Base-by-base conservation (phyloP, 2,113 vertebrate genomes). In the Chelonoidis abingdonii region DNA sequence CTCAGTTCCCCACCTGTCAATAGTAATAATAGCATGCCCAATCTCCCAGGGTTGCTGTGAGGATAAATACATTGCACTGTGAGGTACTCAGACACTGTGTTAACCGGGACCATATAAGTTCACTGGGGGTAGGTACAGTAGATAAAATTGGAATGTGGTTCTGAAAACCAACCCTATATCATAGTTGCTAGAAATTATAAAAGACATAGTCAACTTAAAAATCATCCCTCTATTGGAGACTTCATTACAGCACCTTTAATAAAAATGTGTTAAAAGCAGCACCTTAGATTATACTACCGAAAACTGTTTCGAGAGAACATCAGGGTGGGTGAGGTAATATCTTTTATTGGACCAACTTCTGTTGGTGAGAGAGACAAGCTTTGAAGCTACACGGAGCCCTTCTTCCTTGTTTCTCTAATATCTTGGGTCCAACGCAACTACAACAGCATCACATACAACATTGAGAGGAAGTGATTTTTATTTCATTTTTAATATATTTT, bases 31-130 rank as follows among this genome's bases (percentile, higher is more conserved):
- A 69, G 31, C 62, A n/a, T n/a, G 16, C 19, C 65, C n/a, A n/a
- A 38, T 19, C n/a, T 9, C n/a, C 31, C 14, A 72, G n/a, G 17
- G 69, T 38, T 38, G 69, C 69, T 38, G 4, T 72, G 17, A 72
- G n/a, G 69, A 38, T 72, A 72, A 72, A 38, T 38, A 5, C 21
- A 9, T 21, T 35, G 14, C 8, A 19, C 9, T 69, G 35, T 19
- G 16, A 10, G 41, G 44, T 31, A 14, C 14, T 52, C 31, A 79
- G 38, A 41, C 44, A 31, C 65, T 52, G 21, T 49, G 41, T 53
- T 62, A 84, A 10, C 6, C 5, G 62, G 57, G 47, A 22, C 31
- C 31, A 22, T 59, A 6, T 0, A 1, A 49, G 29, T 1, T 0
- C 50, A 47, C 35, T 0, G 0, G 22, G 56, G 13, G 8, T 89